These are phyloP conservation scores for Petrocephalus microphthalmus DNA, from an alignment of 2,113 vertebrate species.

Conservation along the genomic window DNA sequence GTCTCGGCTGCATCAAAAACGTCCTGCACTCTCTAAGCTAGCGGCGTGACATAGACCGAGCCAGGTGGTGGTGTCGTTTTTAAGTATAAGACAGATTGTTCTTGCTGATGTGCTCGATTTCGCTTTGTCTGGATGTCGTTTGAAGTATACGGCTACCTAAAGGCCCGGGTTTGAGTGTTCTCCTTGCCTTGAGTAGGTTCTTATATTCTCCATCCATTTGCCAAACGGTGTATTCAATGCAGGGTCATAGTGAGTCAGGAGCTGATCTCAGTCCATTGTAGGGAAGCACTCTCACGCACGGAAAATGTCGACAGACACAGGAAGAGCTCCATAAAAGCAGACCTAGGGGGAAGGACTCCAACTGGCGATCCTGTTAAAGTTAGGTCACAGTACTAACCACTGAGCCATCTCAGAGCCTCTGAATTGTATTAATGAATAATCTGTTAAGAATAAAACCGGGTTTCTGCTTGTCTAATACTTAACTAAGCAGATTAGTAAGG, in stretches of 20 bases:
- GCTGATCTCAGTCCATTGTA: not conserved
- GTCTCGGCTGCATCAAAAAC: not conserved
- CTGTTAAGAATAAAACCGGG: not conserved
- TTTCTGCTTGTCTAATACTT: not conserved
- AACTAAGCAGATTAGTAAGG: not conserved
- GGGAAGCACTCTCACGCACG: not conserved
- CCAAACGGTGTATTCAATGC: not conserved
- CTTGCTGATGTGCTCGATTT: not conserved
- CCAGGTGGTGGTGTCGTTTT: not conserved
- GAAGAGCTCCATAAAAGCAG: not conserved
- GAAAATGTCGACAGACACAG: not conserved
- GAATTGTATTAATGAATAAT: not conserved
- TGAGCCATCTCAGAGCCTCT: not conserved
- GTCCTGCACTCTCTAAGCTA: not conserved
- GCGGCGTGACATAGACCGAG: not conserved
- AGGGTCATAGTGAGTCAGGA: not conserved
- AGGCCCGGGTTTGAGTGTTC: not conserved
- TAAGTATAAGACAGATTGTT: not conserved
- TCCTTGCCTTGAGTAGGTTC: not conserved
- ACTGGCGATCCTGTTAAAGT: not conserved
- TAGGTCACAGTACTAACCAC: not conserved
- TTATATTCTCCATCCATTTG: not conserved
- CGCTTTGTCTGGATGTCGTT: not conserved
- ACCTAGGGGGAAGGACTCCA: too few species aligned
- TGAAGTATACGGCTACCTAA: not conserved